Percentiles rank a stretch among this genome's conserved stretches.
Conservation (phyloP, 2,797 vertebrate genomes). For the Neoniphon sammara region DNA sequence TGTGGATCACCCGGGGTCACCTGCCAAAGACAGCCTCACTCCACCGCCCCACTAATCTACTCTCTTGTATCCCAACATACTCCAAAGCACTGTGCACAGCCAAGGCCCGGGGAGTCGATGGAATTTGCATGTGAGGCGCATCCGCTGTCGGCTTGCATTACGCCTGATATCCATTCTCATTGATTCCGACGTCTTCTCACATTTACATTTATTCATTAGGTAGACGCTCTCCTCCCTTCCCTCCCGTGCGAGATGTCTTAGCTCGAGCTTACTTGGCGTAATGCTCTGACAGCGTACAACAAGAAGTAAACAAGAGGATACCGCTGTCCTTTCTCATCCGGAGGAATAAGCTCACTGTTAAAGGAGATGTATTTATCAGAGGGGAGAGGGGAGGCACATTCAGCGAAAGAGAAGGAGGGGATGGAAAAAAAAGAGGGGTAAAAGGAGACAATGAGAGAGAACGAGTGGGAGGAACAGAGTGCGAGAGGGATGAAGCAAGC, state of each 20-base stretch:
- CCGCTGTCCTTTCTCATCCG: slow-evolving; percentile 63
- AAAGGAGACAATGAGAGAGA: not conserved
- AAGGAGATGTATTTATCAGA: slow-evolving; percentile 57
- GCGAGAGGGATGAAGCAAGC: not conserved
- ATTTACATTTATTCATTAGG: slow-evolving; percentile 78
- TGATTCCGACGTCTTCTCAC: slow-evolving; percentile 64
- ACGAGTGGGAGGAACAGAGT: not conserved
- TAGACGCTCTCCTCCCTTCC: slow-evolving; percentile 29
- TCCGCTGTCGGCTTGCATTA: slow-evolving; percentile 67
- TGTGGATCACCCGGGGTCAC: slow-evolving; percentile 63
- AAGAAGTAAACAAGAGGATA: slow-evolving; percentile 67
- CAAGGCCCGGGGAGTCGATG: slow-evolving; percentile 28
- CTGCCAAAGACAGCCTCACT: slow-evolving; percentile 57
- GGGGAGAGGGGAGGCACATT: slow-evolving; percentile 7
- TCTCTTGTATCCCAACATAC: slow-evolving; percentile 41
- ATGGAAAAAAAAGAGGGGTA: not conserved
- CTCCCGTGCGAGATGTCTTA: slow-evolving; percentile 40
- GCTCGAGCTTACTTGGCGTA: slow-evolving; percentile 51
- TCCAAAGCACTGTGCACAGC: slow-evolving; percentile 32
- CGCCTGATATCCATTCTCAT: slow-evolving; percentile 67
- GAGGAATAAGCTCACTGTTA: slow-evolving; percentile 38
- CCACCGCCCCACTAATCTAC: slow-evolving; percentile 55
- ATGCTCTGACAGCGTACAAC: slow-evolving; percentile 57
- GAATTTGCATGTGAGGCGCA: slow-evolving; percentile 70
- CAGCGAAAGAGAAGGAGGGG: slow-evolving; percentile 7